These are phyloP conservation scores for Neofelis nebulosa DNA, from an alignment of 2,113 vertebrate species.

Conservation along the genomic window DNA sequence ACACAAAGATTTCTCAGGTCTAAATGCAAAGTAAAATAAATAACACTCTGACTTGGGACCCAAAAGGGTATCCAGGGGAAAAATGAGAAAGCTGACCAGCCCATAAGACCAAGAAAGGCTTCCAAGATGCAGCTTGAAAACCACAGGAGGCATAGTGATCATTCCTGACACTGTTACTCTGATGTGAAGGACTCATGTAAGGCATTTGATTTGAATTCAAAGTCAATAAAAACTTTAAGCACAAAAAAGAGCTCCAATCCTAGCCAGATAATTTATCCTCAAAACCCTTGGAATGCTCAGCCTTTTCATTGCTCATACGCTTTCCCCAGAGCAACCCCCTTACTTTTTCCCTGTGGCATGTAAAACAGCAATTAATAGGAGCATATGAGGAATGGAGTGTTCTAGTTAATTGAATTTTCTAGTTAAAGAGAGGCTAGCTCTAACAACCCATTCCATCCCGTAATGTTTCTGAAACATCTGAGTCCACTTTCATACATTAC, in stretches of 20 bases:
- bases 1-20: background rate
- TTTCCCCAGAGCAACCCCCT: background rate
- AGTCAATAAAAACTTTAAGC: slow-evolving; percentile 45
- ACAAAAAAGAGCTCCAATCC: background rate
- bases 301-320: background rate
- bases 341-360: background rate
- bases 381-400: background rate
- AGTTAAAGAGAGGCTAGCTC: slow-evolving; percentile 47
- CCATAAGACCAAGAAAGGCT: background rate
- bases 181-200: background rate
- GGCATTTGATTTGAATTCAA: slow-evolving; percentile 26
- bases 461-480: slow-evolving; percentile 32
- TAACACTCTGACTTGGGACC: background rate
- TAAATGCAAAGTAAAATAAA: slow-evolving; percentile 18
- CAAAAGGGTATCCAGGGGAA: background rate
- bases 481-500: background rate
- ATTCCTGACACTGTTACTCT: background rate
- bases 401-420: slow-evolving; percentile 43
- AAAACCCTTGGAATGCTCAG: background rate
- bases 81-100: background rate
- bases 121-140: background rate
- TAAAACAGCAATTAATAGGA: background rate
- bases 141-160: background rate
- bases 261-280: slow-evolving; percentile 10
- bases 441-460: background rate